phyloP scores from a whole-genome alignment of 2,797 vertebrate genomes.

The Sebastes oblongus region DNA sequence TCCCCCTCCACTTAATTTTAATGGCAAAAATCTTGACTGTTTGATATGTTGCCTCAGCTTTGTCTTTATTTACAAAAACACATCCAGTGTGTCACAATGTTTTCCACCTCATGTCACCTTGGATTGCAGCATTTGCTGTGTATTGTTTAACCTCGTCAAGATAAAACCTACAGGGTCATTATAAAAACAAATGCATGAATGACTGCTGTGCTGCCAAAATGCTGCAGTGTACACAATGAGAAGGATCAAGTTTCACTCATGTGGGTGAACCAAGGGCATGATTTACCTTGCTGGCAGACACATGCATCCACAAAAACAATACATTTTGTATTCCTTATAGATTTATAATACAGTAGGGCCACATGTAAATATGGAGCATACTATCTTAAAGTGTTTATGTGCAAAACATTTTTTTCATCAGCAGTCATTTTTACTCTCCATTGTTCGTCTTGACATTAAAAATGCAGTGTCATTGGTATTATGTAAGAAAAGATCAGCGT shows the following conservation, averaged over 20 bases:
- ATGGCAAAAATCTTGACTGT: background rate
- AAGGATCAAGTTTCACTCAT: background rate
- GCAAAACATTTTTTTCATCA: background rate
- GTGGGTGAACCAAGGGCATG: background rate
- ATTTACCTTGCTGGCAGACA: background rate
- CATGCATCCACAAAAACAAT: background rate
- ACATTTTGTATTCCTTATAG: background rate
- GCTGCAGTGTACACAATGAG: background rate
- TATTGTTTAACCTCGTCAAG: slow-evolving; percentile 28
- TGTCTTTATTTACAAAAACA: background rate
- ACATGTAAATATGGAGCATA: background rate
- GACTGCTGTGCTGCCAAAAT: background rate
- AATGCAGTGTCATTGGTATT: background rate
- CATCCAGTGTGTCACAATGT: background rate
- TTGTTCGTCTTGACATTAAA: background rate
- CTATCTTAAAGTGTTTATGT: background rate
- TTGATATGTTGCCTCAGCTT: background rate
- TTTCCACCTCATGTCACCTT: slow-evolving; percentile 13
- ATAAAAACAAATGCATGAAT: slow-evolving; percentile 10
- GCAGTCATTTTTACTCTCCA: background rate
- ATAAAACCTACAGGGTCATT: slow-evolving; percentile 18
- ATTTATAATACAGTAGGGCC: background rate
- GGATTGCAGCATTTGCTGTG: slow-evolving; percentile 2
- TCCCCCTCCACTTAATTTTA: background rate
- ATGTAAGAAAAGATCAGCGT: background rate